Base-by-base conservation (phyloP, 2,113 vertebrate genomes). In the Odobenus rosmarus region DNA sequence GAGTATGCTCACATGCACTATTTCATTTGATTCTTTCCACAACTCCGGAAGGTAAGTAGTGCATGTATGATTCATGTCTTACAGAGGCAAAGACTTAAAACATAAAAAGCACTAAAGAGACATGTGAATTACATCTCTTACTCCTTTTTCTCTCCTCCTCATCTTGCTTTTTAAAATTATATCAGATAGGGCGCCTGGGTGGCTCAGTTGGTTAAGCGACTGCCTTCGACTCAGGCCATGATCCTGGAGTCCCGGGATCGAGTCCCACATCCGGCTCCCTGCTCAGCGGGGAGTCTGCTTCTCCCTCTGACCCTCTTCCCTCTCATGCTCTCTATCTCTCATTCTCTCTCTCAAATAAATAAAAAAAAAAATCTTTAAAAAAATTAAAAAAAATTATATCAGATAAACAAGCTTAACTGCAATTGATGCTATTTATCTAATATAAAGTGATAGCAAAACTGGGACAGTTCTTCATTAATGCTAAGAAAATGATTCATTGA, bases 21-120 rank as follows among this genome's bases (percentile, higher is more conserved):
- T 88, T 97, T 93, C 57, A 39, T 71, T 95, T 39, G 79, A 57
- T 83, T 83, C 7, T 88, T 93, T 84, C 33, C 72, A 62, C 19
- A 69, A 36, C 26, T 46, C 64, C 9, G 39, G 57, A 93, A 57
- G 39, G 1, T 87, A 77, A 91, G 31, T 4, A 57, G 42, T 46
- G 7, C 39, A 21, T 51, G 31, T 26, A 31, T 26, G 36, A 93
- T 36, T 8, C 39, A 0, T 87, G 4, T 64, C 51, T 88, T 46
- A 36, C 5, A 67, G 39, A 62, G 12, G 21, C 42, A 67, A 80
- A 62, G 53, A 67, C 39, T 51, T 0, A 4, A 86, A 86, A 89
- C 92, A 28, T 31, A 19, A 82, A 94, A 74, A 92, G 7, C 24
- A n/a, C 10, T 46, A 67, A 26, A 5, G 57, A 59, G 31, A 24